Evolutionary conservation across 2,888 invertebrate species (phyloP).

Genomic region (Pyrgus malvae): DNA sequence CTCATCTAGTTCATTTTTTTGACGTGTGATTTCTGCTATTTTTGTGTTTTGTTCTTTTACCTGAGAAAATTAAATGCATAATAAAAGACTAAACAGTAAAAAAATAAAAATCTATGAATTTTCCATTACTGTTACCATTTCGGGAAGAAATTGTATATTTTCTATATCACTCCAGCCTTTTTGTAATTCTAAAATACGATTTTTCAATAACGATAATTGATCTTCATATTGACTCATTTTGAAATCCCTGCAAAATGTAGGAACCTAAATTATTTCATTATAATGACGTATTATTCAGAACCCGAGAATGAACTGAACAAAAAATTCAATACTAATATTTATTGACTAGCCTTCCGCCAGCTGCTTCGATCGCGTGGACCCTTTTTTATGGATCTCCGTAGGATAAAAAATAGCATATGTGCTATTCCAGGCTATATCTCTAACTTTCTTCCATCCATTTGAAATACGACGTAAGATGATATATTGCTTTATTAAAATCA

Average conservation of each 20-base stretch:
- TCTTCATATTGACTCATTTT: conserved; percentile 61
- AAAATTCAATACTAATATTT: no score
- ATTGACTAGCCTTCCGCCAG: no score
- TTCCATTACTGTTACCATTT: conserved; percentile 47
- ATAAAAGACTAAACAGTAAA: background rate
- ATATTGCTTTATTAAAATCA: no score
- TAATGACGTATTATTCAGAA: conserved; percentile 8
- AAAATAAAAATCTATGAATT: background rate
- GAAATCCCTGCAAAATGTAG: conserved; percentile 49
- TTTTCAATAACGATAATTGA: conserved; percentile 55
- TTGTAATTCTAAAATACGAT: conserved; percentile 55
- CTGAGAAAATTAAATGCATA: conserved; percentile 36
- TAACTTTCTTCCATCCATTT: no score
- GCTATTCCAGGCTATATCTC: no score
- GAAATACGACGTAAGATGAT: no score
- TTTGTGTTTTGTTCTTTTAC: conserved; percentile 55
- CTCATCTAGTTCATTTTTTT: conserved; percentile 53
- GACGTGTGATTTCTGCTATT: conserved; percentile 47
- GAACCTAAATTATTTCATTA: background rate
- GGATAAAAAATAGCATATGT: no score
- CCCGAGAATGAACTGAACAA: no score
- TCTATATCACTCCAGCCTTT: conserved; percentile 61
- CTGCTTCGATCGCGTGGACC: no score
- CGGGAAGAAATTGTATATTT: conserved; percentile 54
- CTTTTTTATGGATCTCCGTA: no score